phyloP scores from a whole-genome alignment of 2,113 vertebrate species.

The Bagarius yarrelli region DNA sequence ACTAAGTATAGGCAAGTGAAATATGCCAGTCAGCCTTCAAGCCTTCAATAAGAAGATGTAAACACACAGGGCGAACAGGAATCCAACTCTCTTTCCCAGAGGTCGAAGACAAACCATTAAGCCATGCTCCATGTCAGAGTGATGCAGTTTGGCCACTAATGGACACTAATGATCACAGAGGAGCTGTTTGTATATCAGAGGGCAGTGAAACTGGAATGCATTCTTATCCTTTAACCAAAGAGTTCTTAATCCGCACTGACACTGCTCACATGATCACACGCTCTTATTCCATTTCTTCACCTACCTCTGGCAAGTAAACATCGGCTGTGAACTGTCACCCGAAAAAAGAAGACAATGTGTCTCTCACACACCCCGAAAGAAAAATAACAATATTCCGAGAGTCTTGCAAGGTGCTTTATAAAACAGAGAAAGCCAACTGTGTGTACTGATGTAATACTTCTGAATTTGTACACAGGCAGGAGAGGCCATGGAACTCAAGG shows the following conservation, averaged over 20 bases:
- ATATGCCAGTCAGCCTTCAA: no score
- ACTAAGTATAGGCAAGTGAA: no score
- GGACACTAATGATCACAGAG: neutral
- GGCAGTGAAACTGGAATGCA: neutral
- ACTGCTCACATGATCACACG: slow-evolving; percentile 18
- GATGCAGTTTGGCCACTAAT: neutral
- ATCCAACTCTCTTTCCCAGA: no score
- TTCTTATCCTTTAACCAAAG: slow-evolving; percentile 20
- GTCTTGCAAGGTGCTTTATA: neutral
- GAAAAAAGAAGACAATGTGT: neutral
- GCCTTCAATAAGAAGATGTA: no score
- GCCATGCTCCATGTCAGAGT: neutral
- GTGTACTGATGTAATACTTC: neutral
- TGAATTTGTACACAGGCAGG: slow-evolving; percentile 1
- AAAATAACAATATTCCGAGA: neutral
- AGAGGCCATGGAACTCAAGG: neutral
- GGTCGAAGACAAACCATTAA: no score
- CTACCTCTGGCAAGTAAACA: neutral
- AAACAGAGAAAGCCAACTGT: slow-evolving; percentile 14
- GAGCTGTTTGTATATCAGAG: slow-evolving; percentile 1
- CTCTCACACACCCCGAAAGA: neutral
- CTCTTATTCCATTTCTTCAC: slow-evolving; percentile 26
- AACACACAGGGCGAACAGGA: no score
- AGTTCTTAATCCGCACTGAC: slow-evolving; percentile 17
- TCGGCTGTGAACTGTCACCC: slow-evolving; percentile 5